Base-by-base conservation (phyloP, 2,113 vertebrate genomes). In the Plestiodon gilberti region DNA sequence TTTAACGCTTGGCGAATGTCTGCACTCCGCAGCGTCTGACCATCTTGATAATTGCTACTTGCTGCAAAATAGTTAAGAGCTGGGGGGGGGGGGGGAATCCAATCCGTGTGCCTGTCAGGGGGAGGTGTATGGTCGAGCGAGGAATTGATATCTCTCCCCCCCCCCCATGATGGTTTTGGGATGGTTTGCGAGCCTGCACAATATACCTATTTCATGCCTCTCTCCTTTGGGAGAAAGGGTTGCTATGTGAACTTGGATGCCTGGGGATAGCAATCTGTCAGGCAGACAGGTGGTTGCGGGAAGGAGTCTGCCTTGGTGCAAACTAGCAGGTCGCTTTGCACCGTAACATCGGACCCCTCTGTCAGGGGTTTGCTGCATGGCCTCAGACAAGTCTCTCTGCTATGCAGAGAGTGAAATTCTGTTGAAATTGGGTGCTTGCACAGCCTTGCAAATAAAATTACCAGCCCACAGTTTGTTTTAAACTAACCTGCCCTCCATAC, bases 71-170 rank as follows among this genome's bases (percentile, higher is more conserved):
- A 77, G 38, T 11, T 25, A 20, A 65, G 33, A 59, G 30, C 14
- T 4, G 64, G 78, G n/a, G n/a, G n/a, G n/a, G n/a, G n/a, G n/a
- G n/a, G n/a, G n/a, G n/a, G n/a, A n/a, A n/a, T n/a, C n/a, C n/a
- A n/a, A n/a, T n/a, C 17, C 78, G 1, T 40, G 22, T 43, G 25
- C 35, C 61, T 64, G 30, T 18, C 38, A 18, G 22, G 15, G 38
- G 28, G 28, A 52, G n/a, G n/a, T n/a, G 0, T 13, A n/a, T 25
- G 43, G 1, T 1, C 4, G 0, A n/a, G 10, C 9, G 11, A 8
- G 7, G 15, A 33, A 43, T 1, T 48, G 22, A 4, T 5, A 61
- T 59, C 11, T 25, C 64, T 23, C 48, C 69, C 23, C 8, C 17
- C 15, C 28, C 25, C 14, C 22, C 13, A 30, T 67, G 38, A 48